Evolutionary conservation across 2,888 invertebrate genomes (phyloP), one percentile per base, ranked within the genome.

Genomic region (Drosophila meridionalis): DNA sequence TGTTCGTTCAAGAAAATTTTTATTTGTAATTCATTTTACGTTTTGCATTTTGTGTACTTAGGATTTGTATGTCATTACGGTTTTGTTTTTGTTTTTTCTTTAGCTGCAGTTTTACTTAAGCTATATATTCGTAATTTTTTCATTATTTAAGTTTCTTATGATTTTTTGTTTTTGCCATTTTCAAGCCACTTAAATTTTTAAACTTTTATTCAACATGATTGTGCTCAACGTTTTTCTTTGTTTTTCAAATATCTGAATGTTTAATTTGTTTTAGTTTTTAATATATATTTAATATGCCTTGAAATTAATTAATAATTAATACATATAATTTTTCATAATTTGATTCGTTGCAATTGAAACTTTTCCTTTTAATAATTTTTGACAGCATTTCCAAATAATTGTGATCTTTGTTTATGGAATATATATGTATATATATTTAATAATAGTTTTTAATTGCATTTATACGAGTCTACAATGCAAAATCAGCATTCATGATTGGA

Each of bases 171-270:
- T 68, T 79, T 72, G 73, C 73, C 69, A 68, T 83, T 84, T 83
- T 73, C 58, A 75, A 77, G 78, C 69, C 74, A 72, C 66, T 76
- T 85, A 64, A 67, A 68, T 59, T 76, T 71, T 57, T 59, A 50
- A 69, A 43, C 48, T 62, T 80, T 78, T 66, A 70, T 77, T 81
- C 80, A 91, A 91, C 86, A 91, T 92, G 92, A 92, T 92, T 92
- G 92, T 92, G 92, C 92, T 92, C 90, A 92, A 92, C 92, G 90
- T 89, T 89, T 83, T 80, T 75, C 60, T 68, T 76, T 89, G 73
- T 81, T 79, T 69, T 69, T 66, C 57, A 45, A 59, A 62, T 53
- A 20, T 58, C 26, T 65, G 34, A 57, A 53, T 69, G 58, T 9
- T 32, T 69, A 58, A 26, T 42, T n/a, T 56, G 42, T 30, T 47